Evolutionary conservation across 2,888 invertebrate species (phyloP).

Genomic region (Cephus runcator): DNA sequence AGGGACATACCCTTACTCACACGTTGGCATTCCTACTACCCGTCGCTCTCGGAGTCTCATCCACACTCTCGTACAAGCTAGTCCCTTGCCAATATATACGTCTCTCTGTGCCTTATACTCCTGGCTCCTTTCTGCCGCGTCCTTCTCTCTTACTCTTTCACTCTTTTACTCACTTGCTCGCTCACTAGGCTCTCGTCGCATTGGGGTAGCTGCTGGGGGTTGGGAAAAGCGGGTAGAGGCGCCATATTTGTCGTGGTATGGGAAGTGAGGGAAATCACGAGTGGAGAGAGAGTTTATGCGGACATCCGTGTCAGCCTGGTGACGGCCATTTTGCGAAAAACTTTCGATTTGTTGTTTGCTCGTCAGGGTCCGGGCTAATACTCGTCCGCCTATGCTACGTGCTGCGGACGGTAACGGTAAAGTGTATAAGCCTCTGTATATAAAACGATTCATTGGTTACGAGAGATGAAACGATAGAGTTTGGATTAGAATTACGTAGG

Average conservation of each 20-base stretch:
- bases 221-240: conserved; percentile 61
- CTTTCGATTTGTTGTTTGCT: conserved; percentile 56
- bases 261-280: conserved; percentile 64
- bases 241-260: conserved; percentile 65
- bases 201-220: conserved; percentile 35
- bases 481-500: background rate
- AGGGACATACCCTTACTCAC: conserved; percentile 28
- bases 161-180: conserved; percentile 19
- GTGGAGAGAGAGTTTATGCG: conserved; percentile 58
- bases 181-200: conserved; percentile 14
- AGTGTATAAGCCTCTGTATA: background rate
- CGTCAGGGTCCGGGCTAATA: conserved; percentile 54
- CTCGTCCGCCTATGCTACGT: conserved; percentile 52
- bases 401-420: background rate
- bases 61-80: conserved; percentile 2
- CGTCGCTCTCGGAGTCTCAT: conserved; percentile 14
- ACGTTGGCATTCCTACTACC: conserved; percentile 9
- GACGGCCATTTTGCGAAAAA: conserved; percentile 66
- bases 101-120: conserved; percentile 30
- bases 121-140: conserved; percentile 21
- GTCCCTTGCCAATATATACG: background rate
- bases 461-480: background rate
- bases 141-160: conserved; percentile 33
- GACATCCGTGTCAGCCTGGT: conserved; percentile 62
- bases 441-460: background rate